phyloP scores from a whole-genome alignment of 2,888 invertebrate genomes.

The Rotaria magnacalcarata region DNA sequence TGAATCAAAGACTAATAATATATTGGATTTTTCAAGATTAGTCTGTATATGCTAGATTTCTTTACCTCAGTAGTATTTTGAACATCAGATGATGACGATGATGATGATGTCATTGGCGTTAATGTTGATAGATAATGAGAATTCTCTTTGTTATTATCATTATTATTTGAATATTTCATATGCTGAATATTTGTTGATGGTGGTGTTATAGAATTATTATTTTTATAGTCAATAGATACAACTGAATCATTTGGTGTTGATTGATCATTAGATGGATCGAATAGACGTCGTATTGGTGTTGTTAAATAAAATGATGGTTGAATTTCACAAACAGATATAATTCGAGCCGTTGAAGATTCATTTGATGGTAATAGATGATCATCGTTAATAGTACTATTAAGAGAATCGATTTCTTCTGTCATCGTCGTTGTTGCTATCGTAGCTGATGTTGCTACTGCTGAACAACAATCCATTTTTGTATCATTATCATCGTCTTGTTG shows the following conservation, averaged over 20 bases:
- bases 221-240: background rate
- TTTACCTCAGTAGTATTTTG: background rate
- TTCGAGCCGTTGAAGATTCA: background rate
- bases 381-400: background rate
- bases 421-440: background rate
- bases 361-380: background rate
- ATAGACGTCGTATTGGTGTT: background rate
- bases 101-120: constrained; percentile 6
- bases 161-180: background rate
- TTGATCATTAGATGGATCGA: background rate
- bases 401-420: background rate
- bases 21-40: background rate
- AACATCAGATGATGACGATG: background rate
- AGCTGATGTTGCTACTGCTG: background rate
- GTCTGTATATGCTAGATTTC: background rate
- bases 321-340: constrained; percentile 12
- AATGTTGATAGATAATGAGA: background rate
- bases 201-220: background rate
- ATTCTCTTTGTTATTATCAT: background rate
- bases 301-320: background rate
- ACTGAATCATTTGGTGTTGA: constrained; percentile 2
- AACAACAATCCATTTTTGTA: background rate
- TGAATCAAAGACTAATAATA: background rate
- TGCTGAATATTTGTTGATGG: background rate
- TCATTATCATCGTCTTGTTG: background rate